phyloP scores from a whole-genome alignment of 2,797 vertebrate genomes.

The Danio aesculapii region DNA sequence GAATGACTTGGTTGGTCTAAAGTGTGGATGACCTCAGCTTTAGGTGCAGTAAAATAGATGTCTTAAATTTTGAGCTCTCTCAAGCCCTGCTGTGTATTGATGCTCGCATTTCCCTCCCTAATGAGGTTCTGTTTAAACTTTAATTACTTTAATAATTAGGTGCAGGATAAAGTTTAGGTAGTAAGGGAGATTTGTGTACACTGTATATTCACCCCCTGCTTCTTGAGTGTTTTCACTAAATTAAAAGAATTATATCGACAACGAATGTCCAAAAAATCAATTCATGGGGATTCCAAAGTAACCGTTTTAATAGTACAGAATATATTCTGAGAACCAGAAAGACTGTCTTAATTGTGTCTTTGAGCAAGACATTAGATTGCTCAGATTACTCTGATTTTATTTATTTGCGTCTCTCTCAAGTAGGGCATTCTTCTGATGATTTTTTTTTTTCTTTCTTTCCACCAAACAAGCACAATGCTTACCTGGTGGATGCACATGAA shows the following conservation, averaged over 20 bases:
- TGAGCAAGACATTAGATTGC: too few relatives aligned
- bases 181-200: slow-evolving; percentile 46
- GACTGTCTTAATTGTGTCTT: too few relatives aligned
- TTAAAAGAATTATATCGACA: slow-evolving; percentile 36
- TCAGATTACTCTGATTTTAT: too few relatives aligned
- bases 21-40: neutral
- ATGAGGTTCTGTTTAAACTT: slow-evolving; percentile 50
- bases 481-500: too few relatives aligned
- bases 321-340: neutral
- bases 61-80: slow-evolving; percentile 5
- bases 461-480: too few relatives aligned
- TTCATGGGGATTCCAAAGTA: neutral
- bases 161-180: slow-evolving; percentile 42
- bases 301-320: neutral
- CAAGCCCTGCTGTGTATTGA: slow-evolving; percentile 42
- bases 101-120: slow-evolving; percentile 40
- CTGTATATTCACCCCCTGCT: slow-evolving; percentile 4
- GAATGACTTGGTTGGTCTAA: slow-evolving; percentile 16
- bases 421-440: too few relatives aligned
- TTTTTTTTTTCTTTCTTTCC: too few relatives aligned
- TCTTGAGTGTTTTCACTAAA: slow-evolving; percentile 34
- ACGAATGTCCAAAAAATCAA: neutral
- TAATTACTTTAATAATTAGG: slow-evolving; percentile 50
- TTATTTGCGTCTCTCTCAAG: too few relatives aligned
- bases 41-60: neutral